Evolutionary conservation across 2,113 vertebrate genomes (phyloP).

Genomic region (Ia io): DNA sequence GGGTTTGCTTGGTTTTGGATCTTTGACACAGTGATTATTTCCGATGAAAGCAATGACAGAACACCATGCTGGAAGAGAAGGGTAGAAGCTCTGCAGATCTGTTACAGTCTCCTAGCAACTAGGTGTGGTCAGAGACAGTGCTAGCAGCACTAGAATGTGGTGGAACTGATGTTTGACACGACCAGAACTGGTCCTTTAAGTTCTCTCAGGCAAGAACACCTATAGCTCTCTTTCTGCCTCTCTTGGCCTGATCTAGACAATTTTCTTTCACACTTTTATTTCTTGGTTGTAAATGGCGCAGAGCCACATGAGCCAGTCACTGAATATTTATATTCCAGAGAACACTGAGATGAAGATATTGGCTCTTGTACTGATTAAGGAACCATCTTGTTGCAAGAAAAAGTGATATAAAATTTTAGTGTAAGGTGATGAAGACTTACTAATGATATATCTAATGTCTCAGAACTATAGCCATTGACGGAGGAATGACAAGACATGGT

Average conservation of each 20-base stretch:
- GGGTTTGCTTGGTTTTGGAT: background rate
- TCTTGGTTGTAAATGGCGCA: background rate
- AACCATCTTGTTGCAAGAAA: background rate
- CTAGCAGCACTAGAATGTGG: fast-evolving
- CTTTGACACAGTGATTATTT: background rate
- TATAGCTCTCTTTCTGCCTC: background rate
- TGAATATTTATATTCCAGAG: background rate
- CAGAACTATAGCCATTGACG: fast-evolving
- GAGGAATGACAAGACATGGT: background rate
- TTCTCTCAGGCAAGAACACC: fast-evolving
- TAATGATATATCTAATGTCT: background rate
- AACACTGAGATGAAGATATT: background rate
- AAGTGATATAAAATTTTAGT: background rate
- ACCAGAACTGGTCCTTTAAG: background rate
- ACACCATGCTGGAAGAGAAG: background rate
- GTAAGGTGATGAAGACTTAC: background rate
- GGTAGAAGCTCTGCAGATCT: background rate
- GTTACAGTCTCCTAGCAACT: background rate
- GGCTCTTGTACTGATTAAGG: background rate
- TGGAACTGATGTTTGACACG: fast-evolving
- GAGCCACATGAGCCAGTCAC: background rate
- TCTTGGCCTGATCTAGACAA: background rate
- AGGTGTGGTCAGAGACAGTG: fast-evolving
- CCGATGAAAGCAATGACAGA: background rate
- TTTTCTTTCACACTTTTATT: background rate